Conservation (phyloP, 1,140 invertebrate genomes). For the Pseudomyrmex flavicornis region DNA sequence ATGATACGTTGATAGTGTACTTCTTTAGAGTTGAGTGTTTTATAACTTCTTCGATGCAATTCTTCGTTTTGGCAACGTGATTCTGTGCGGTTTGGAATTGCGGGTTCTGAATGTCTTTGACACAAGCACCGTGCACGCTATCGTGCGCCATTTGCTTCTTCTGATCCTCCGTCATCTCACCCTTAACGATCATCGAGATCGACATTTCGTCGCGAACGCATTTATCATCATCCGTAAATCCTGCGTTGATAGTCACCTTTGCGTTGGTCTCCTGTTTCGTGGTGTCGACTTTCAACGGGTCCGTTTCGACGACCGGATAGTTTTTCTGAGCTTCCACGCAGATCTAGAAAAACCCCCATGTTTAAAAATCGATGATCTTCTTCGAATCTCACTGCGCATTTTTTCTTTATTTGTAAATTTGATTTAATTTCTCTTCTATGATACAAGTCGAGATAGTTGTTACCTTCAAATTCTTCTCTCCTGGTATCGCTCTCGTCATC, state of each 20-base stretch:
- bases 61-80: slow-evolving; percentile 70
- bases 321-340: slow-evolving; percentile 78
- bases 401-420: not conserved
- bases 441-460: not conserved
- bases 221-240: slow-evolving; percentile 74
- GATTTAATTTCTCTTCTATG: not conserved
- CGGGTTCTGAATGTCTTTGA: slow-evolving; percentile 68
- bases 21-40: slow-evolving; percentile 74
- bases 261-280: slow-evolving; percentile 74
- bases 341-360: slow-evolving; percentile 71
- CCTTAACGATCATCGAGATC: slow-evolving; percentile 65
- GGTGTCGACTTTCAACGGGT: slow-evolving; percentile 51
- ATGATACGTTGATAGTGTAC: slow-evolving; percentile 61
- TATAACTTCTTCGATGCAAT: slow-evolving; percentile 72
- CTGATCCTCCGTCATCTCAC: slow-evolving; percentile 74
- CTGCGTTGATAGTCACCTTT: slow-evolving; percentile 76
- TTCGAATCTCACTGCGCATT: not conserved
- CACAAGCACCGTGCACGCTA: slow-evolving; percentile 59
- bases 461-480: slow-evolving; percentile 78
- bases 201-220: slow-evolving; percentile 71
- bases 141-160: slow-evolving; percentile 63
- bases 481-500: slow-evolving; percentile 76
- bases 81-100: slow-evolving; percentile 47
- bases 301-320: slow-evolving; percentile 64
- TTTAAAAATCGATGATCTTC: not conserved